Evolutionary conservation across 2,888 invertebrate genomes (phyloP).

Genomic region (Andrena marginata): DNA sequence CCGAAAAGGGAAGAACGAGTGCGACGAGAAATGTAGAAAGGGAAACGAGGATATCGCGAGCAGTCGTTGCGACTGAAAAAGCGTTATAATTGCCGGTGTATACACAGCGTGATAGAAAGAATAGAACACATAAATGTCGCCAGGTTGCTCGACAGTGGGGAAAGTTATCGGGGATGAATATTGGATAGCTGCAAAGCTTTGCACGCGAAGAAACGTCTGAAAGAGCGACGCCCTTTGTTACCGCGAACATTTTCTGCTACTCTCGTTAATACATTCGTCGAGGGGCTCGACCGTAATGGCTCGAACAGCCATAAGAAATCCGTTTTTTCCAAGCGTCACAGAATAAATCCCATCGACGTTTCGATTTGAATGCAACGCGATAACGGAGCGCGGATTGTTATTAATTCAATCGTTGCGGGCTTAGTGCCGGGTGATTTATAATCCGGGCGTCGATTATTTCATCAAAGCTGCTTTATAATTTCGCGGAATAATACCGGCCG

Average conservation of each 20-base stretch:
- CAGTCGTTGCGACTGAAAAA: conserved; percentile 1
- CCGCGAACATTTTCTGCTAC: not conserved
- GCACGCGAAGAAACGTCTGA: not conserved
- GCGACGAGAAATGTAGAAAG: not conserved
- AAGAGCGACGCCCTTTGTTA: not conserved
- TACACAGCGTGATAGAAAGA: not conserved
- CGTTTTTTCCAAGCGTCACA: not conserved
- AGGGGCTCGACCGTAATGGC: not conserved
- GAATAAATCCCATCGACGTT: conserved; percentile 17
- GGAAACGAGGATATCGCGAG: conserved; percentile 28
- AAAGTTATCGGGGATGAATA: not conserved
- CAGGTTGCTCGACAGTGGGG: too few species aligned
- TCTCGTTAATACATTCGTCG: not conserved
- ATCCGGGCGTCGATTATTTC: conserved; percentile 42
- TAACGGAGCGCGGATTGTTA: conserved; percentile 38
- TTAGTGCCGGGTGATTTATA: conserved; percentile 34
- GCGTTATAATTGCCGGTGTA: conserved; percentile 16
- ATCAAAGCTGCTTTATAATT: conserved; percentile 40
- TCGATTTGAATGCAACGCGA: not conserved
- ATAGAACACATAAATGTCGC: not conserved
- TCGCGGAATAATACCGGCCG: conserved; percentile 16
- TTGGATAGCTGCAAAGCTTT: not conserved
- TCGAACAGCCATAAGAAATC: not conserved
- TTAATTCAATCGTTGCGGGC: conserved; percentile 43
- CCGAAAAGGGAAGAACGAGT: conserved; percentile 29